Base-by-base conservation (phyloP, 2,888 invertebrate species). In the Dioctria rufipes region DNA sequence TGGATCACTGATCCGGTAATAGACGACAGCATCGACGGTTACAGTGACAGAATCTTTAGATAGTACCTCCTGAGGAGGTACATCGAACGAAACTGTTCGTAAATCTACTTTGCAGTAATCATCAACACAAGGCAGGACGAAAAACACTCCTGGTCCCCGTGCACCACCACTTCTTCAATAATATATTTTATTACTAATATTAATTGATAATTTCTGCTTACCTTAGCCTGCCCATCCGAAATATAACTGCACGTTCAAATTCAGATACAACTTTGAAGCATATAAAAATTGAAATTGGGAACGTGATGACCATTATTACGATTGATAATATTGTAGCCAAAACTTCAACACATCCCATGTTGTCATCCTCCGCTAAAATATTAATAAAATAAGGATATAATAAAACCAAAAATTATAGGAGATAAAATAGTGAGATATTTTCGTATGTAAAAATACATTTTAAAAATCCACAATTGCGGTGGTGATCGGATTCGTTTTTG, bases 11-110 rank as follows among this genome's bases (percentile, higher is more conserved):
- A 95, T 94, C 83, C 94, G 92, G 87, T 95, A 95, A 88, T 95
- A 95, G 58, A 95, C 95, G 0, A 95, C 95, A 0, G 97, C 97
- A 86, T 98, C 97, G 3, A 98, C 98, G 1, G 95, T 95, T 0
- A 98, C 97, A 0, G 98, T 98, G 46, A 98, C 97, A 0, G 96
- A 96, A 89, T 98, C 97, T 90, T 95, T 95, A n/a, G 97, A 96
- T 79, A 98, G 90, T 49, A 98, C 96, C 92, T 98, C 98, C 91
- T 98, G 98, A 0, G 98, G 97, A 65, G 98, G 97, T 0, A 98
- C 97, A 90, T 98, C 97, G 87, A 98, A 98, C 0, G 97, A 96
- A 0, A 98, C 95, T 0, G 97, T 97, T 83, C 98, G 92, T 80
- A 98, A 90, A 89, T 98, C 98, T 61, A 98, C 96, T 89, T 95